phyloP scores from a whole-genome alignment of 1,140 invertebrate genomes.

The Lordiphosa collinella region DNA sequence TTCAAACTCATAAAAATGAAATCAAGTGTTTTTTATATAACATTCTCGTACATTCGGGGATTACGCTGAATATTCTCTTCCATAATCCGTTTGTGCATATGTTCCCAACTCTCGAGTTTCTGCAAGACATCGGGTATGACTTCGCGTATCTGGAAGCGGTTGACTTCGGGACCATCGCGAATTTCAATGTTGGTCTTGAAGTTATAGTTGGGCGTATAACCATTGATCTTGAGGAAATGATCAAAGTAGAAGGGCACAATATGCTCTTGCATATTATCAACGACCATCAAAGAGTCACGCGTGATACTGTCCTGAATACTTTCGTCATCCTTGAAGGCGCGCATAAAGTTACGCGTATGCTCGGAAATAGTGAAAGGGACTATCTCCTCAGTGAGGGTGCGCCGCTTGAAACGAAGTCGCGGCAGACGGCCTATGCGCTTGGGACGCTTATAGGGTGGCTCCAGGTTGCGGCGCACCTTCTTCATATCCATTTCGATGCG shows the following conservation, averaged over 20 bases:
- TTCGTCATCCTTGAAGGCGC: constrained; percentile 63
- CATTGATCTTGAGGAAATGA: constrained; percentile 73
- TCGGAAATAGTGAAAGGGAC: constrained; percentile 42
- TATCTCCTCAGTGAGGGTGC: constrained; percentile 20
- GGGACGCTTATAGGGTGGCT: constrained; percentile 56
- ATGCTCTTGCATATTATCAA: constrained; percentile 65
- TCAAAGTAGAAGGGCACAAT: constrained; percentile 78
- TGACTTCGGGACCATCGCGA: constrained; percentile 61
- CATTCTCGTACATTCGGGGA: constrained; percentile 74
- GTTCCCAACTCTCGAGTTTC: constrained; percentile 56
- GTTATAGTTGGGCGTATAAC: constrained; percentile 75
- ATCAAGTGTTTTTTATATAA: constrained; percentile 30
- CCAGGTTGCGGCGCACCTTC: constrained; percentile 63
- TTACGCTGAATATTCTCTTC: constrained; percentile 71
- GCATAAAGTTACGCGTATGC: constrained; percentile 60
- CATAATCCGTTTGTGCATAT: constrained; percentile 49
- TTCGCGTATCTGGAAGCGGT: constrained; percentile 48
- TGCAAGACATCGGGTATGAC: constrained; percentile 59
- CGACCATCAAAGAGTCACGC: constrained; percentile 38
- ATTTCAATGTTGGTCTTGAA: constrained; percentile 70
- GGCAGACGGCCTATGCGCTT: constrained; percentile 53
- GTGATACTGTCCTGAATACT: constrained; percentile 24
- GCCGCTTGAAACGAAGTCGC: constrained; percentile 47
- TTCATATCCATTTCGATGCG: constrained; percentile 73
- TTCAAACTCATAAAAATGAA: constrained; percentile 8